Evolutionary conservation across 2,797 vertebrate genomes (phyloP).

Genomic region (Sebastolobus alascanus): DNA sequence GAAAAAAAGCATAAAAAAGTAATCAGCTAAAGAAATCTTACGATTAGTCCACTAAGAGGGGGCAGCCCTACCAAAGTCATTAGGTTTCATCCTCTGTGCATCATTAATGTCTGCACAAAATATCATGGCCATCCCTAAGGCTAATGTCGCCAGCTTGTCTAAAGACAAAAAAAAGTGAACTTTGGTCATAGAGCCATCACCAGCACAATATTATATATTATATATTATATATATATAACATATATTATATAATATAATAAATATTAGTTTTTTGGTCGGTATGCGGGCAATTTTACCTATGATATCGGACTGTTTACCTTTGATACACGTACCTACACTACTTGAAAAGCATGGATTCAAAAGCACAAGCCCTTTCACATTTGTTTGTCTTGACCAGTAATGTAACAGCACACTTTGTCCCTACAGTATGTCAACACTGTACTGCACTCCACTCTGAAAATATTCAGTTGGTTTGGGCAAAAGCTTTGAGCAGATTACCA

Average conservation of each 20-base stretch:
- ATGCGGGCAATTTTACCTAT: not conserved
- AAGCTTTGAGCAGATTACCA: not conserved
- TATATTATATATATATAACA: too few species aligned
- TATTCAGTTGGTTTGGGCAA: not conserved
- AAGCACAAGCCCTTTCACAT: not conserved
- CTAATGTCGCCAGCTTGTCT: not conserved
- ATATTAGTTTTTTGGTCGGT: not conserved
- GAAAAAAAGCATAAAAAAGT: too few species aligned
- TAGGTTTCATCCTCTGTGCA: not conserved
- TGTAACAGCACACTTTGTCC: not conserved
- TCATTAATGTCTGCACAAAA: not conserved
- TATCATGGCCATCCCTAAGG: not conserved
- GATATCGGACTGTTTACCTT: not conserved
- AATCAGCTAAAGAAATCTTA: too few species aligned
- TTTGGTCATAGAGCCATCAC: not conserved
- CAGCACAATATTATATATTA: not conserved
- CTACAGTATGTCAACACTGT: too few species aligned
- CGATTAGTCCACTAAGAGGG: too few species aligned
- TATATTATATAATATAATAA: too few species aligned
- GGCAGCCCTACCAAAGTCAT: not conserved
- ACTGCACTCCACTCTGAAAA: not conserved
- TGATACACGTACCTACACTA: not conserved
- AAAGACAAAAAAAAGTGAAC: not conserved
- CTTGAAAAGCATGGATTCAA: not conserved
- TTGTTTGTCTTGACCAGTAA: not conserved